A percentile compares a stretch with the other conserved stretches of the same genome.
phyloP scores from a whole-genome alignment of 2,797 vertebrate genomes.

The Staurois parvus region DNA sequence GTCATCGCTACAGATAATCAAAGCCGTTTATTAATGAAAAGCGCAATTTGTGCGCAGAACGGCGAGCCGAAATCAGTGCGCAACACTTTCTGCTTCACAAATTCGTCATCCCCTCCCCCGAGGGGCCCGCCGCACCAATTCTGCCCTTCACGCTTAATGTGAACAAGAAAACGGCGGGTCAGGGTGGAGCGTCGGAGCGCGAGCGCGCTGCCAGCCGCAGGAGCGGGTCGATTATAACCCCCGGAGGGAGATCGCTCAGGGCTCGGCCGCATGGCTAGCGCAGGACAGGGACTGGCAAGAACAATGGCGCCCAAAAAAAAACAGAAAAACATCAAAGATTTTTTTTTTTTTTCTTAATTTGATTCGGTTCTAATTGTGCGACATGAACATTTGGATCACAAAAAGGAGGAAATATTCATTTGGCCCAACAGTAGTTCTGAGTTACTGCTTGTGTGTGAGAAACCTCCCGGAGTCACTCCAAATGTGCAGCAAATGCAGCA shows the following conservation, averaged over 20 bases:
- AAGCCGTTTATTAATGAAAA: conserved; percentile 46
- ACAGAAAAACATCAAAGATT: too few species aligned
- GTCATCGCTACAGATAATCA: conserved; percentile 27
- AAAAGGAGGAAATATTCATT: too few species aligned
- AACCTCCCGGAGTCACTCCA: too few species aligned
- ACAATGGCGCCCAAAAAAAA: too few species aligned
- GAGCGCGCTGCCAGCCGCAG: conserved; percentile 21
- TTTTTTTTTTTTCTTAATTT: too few species aligned
- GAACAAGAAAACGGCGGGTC: conserved; percentile 11
- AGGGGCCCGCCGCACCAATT: conserved; percentile 12
- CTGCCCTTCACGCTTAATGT: conserved; percentile 41
- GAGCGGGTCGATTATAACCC: neutral
- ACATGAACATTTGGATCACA: too few species aligned
- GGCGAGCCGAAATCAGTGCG: conserved; percentile 45
- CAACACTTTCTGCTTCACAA: conserved; percentile 30
- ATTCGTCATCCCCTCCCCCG: conserved; percentile 12
- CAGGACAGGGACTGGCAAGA: neutral
- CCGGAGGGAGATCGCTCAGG: neutral
- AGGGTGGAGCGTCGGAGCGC: neutral
- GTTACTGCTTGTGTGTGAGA: too few species aligned
- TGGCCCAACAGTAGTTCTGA: neutral
- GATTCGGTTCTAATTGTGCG: too few species aligned
- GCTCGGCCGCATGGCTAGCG: neutral
- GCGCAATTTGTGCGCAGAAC: conserved; percentile 22
- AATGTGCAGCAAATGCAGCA: too few species aligned